A percentile compares a stretch with the other conserved stretches of the same genome.
Conservation (phyloP, 92 coral and sea anemone genomes). For the Paragorgia papillata region DNA sequence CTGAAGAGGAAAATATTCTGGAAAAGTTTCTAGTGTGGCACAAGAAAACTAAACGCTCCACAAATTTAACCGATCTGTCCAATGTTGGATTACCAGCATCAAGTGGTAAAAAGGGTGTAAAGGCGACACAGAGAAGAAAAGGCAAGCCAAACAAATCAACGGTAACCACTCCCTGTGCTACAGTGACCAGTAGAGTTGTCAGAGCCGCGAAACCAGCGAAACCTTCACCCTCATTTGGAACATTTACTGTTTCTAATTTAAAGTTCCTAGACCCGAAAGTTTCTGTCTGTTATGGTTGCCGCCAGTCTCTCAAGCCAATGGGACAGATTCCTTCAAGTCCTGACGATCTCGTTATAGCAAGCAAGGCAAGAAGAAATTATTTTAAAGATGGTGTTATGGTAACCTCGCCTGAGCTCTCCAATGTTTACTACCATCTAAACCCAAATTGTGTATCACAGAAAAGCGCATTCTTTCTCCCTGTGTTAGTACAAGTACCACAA, state of each 20-base stretch:
- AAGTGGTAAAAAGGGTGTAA: constrained; percentile 17
- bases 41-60: not conserved
- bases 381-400: constrained; percentile 11
- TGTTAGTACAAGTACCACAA: too few relatives aligned
- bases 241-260: not conserved
- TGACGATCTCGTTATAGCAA: constrained; percentile 41
- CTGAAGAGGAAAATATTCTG: constrained; percentile 1
- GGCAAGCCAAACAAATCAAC: constrained; percentile 20
- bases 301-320: not conserved
- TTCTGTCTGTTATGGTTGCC: constrained; percentile 40
- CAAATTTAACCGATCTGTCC: constrained; percentile 23
- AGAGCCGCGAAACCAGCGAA: not conserved
- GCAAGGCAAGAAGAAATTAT: constrained; percentile 23
- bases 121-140: constrained; percentile 32
- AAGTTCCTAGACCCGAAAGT: constrained; percentile 15
- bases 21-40: constrained; percentile 14
- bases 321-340: not conserved
- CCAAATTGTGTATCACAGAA: too few relatives aligned
- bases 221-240: constrained; percentile 29
- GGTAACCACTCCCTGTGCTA: not conserved
- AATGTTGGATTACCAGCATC: constrained; percentile 31
- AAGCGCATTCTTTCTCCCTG: too few relatives aligned
- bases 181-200: not conserved
- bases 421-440: too few relatives aligned
- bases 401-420: constrained; percentile 38